Conservation (phyloP, 2,797 vertebrate species). For the Coracias cyanogaster region DNA sequence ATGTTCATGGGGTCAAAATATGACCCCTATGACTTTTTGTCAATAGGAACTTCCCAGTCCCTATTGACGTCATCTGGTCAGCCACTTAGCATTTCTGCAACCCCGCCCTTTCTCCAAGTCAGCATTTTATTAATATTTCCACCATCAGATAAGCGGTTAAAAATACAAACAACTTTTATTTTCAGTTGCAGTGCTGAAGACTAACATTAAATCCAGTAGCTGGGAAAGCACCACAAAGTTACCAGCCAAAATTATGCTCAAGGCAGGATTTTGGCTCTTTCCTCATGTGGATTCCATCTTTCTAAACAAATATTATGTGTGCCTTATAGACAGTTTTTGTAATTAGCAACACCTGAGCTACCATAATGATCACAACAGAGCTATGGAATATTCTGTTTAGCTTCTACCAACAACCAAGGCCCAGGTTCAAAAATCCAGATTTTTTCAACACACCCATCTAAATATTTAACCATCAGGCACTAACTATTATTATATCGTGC, state of each 20-base stretch:
- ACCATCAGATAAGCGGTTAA: not conserved
- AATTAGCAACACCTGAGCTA: not conserved
- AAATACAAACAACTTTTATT: not conserved
- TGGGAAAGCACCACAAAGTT: not conserved
- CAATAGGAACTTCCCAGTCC: not conserved
- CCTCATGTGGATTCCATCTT: not conserved
- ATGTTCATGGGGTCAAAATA: not conserved
- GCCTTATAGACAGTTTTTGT: not conserved
- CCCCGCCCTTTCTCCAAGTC: not conserved
- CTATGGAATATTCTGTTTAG: not conserved
- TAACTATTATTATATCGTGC: not conserved
- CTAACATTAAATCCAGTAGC: not conserved
- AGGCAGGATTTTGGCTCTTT: not conserved
- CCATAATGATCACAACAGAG: not conserved
- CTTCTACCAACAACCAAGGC: not conserved
- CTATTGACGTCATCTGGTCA: not conserved
- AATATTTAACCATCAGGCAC: not conserved
- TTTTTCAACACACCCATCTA: fast-evolving
- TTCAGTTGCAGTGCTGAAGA: not conserved
- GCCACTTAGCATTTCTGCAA: not conserved
- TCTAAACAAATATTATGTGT: not conserved
- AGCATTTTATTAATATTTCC: not conserved
- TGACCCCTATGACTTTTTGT: not conserved
- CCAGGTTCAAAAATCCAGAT: not conserved
- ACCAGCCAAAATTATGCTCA: not conserved